Base-by-base conservation (phyloP, 1,140 invertebrate species). In the Zaprionus taronus region DNA sequence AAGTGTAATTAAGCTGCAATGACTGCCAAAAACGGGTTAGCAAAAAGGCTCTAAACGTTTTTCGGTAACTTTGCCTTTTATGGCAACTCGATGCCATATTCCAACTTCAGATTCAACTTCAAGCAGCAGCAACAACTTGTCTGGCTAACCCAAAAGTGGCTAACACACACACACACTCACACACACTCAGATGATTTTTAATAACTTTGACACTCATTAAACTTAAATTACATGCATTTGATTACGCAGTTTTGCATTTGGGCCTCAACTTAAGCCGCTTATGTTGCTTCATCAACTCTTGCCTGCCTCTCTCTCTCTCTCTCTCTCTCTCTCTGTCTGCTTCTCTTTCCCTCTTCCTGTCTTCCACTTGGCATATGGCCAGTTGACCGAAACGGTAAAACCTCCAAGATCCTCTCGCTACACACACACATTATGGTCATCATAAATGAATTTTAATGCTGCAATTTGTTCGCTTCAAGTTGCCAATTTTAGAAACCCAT, bases 171-270 rank as follows among this genome's bases (percentile, higher is more conserved):
- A 12, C 20, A 51, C 47, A 24, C 47, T 5, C 20, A 22, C 47
- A 20, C 47, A 51, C 20, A 51, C 47, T 51, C 47, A 90, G 90
- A 85, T 89, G 85, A 89, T 89, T 89, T 89, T 89, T 89, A 89
- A 89, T 89, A 89, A 85, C 85, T 89, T 89, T 89, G 85, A 89
- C 85, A 89, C 85, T 89, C 85, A 89, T 89, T 89, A 89, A 89
- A 89, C 85, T 89, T 79, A 90, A 89, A 89, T 89, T 89, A 89
- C 85, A 89, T 87, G 83, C 83, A 86, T 87, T 87, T 84, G 84
- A 87, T 87, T 90, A 87, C 85, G 84, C 81, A 90, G 81, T 83
- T 87, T 81, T 89, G 84, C 84, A 81, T 79, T 77, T 82, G 68
- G 63, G 65, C 62, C 69, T 77, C 38, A 57, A 79, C 51, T 72